Evolutionary conservation across 2,797 vertebrate genomes (phyloP), one percentile per base, ranked within the genome.

Genomic region (Oryzias dopingdopingensis): DNA sequence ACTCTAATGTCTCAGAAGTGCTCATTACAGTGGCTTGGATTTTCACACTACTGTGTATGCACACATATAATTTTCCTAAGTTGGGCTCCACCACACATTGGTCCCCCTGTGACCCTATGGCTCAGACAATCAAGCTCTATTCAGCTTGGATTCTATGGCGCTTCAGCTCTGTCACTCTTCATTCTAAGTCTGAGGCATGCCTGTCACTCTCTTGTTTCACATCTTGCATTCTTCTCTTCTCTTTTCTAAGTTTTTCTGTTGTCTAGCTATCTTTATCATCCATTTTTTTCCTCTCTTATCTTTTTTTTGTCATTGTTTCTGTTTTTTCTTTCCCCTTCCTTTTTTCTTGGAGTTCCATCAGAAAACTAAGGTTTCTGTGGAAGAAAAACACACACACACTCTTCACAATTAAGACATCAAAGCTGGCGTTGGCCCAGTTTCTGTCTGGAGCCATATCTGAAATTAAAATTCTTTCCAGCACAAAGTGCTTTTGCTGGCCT

Each of bases 351-450:
- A 81, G 64, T 78, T 84, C 74, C 77, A 77, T 83, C 81, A 85
- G 79, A 85, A 85, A 81, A 58, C 76, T 72, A 70, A 41, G 41
- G 54, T 85, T 82, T 84, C 72, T 63, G 69, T 76, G 54, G 68
- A 65, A 60, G 41, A 65, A 45, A 37, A 49, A 20, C 22, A 40
- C 22, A 62, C 43, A 65, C 49, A 68, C 62, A 70, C 49, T 59
- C 42, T 56, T 22, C 72, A 87, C 74, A 91, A 90, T 91, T 88
- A 85, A 86, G 79, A 90, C 84, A 87, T 90, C 86, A 91, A 90
- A 90, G 87, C 84, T 61, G 70, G 53, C 78, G 52, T 61, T 88
- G 86, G 72, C 86, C 89, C 85, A 90, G 70, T 89, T 91, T 91
- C 78, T 23, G 55, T 82, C 76, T 73, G 52, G 60, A 87, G 62